A percentile compares a stretch with the other conserved stretches of the same genome.
phyloP scores from a whole-genome alignment of 64 coral and sea anemone genomes.

The Trachythela sp. region DNA sequence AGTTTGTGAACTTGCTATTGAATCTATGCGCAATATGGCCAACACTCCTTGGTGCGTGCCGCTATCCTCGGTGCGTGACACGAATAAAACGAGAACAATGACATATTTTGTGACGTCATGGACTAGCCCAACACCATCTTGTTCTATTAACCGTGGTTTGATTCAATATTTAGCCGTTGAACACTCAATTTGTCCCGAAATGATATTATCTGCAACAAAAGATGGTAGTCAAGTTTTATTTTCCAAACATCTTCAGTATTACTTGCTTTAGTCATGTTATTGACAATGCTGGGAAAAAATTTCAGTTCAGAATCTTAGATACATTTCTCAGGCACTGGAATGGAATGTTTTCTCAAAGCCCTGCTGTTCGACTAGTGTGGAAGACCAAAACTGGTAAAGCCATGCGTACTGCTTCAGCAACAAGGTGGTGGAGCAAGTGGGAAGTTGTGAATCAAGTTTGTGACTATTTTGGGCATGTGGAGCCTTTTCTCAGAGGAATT shows the following conservation, averaged over 20 bases:
- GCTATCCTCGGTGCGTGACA: background rate
- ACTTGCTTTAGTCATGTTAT: conserved; percentile 50
- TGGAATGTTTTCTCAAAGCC: conserved; percentile 60
- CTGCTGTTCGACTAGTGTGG: conserved; percentile 45
- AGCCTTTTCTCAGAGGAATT: conserved; percentile 60
- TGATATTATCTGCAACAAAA: background rate
- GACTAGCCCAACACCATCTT: too few relatives aligned
- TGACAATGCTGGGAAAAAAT: conserved; percentile 33
- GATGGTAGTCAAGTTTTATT: background rate
- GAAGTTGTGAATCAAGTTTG: conserved; percentile 59
- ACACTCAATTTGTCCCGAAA: background rate
- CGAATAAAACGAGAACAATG: background rate
- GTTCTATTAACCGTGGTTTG: too few relatives aligned
- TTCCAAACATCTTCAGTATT: background rate
- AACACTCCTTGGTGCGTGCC: too few relatives aligned
- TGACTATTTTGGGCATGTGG: conserved; percentile 56
- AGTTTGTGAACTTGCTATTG: too few relatives aligned
- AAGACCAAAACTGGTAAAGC: conserved; percentile 50
- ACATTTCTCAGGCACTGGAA: conserved; percentile 54
- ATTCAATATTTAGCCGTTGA: background rate
- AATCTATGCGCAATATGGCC: too few relatives aligned
- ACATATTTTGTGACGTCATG: too few relatives aligned
- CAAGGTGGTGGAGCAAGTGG: conserved; percentile 60
- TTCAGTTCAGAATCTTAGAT: conserved; percentile 48
- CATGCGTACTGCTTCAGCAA: conserved; percentile 43